Evolutionary conservation across 2,113 vertebrate species (phyloP), one percentile per base, ranked within the genome.

Genomic region (Globicephala melas): DNA sequence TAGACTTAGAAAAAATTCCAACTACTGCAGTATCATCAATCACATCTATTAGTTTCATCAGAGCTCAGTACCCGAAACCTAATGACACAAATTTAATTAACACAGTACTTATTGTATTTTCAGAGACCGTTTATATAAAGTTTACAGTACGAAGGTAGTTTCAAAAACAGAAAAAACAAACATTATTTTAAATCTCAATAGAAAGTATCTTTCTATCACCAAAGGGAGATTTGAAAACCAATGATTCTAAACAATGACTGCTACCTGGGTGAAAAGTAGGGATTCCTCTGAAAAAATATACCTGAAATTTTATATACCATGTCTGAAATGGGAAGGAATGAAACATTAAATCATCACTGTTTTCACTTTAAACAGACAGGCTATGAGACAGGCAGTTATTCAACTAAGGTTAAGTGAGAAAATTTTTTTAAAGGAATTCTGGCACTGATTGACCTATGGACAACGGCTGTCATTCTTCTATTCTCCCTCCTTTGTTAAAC

Each of bases 41-140:
- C 63, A 94, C 50, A 74, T 60, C 36, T 33, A 63, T 28, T 65
- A 89, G 44, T 21, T 67, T 80, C 33, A 88, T 23, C 70, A 83
- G 6, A 71, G 25, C 15, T 84, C 50, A 38, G 55, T 38, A 86
- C 20, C 36, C 28, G 60, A 96, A 96, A 89, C 15, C 21, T 74
- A 89, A 90, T 58, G 73, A 81, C 50, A 82, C 74, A 74, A 82
- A 95, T 71, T 87, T 65, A 86, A 94, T 87, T 90, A 86, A 95
- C 77, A 91, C 6, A 83, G 15, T 70, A 89, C 70, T 53, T n/a
- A 85, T 15, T 90, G 23, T 91, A 74, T 73, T 82, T 90, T 85
- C 21, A 76, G n/a, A n/a, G 33, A 38, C 13, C 63, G 31, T 23
- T 86, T n/a, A 82, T 41, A 41, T 12, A 81, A 94, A 53, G 26